These are phyloP conservation scores for Rhinoderma darwinii DNA, from an alignment of 2,113 vertebrate genomes.

Conservation along the genomic window DNA sequence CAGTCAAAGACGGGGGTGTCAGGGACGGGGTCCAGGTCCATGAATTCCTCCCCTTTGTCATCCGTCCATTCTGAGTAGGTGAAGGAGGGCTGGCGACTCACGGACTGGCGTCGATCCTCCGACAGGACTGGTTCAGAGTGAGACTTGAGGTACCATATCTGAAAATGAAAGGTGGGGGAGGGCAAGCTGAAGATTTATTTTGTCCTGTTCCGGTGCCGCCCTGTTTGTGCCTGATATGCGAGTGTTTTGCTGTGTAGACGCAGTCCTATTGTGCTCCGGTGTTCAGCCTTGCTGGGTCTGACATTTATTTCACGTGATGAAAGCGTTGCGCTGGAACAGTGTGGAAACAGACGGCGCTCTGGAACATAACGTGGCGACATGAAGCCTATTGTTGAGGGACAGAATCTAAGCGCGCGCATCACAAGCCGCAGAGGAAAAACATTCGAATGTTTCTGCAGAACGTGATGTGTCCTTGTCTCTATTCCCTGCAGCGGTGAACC, in stretches of 20 bases:
- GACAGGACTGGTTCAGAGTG: slow-evolving; percentile 65
- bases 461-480: neutral
- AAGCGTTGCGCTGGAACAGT: slow-evolving; percentile 61
- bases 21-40: slow-evolving; percentile 85
- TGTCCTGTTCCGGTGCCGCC: neutral
- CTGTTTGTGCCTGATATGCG: neutral
- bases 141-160: slow-evolving; percentile 78
- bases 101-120: slow-evolving; percentile 89
- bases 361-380: slow-evolving; percentile 61
- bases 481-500: neutral
- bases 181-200: neutral
- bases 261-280: slow-evolving; percentile 52
- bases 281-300: slow-evolving; percentile 25
- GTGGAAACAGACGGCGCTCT: slow-evolving; percentile 63
- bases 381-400: slow-evolving; percentile 63
- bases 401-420: neutral
- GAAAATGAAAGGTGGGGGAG: slow-evolving; percentile 53
- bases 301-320: slow-evolving; percentile 9
- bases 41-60: slow-evolving; percentile 86
- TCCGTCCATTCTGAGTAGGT: slow-evolving; percentile 97
- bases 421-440: neutral
- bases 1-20: slow-evolving; percentile 93
- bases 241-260: slow-evolving; percentile 58
- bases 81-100: slow-evolving; percentile 96
- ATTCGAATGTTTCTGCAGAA: neutral